Base-by-base conservation (phyloP, 2,888 invertebrate species). In the Spodoptera exigua region DNA sequence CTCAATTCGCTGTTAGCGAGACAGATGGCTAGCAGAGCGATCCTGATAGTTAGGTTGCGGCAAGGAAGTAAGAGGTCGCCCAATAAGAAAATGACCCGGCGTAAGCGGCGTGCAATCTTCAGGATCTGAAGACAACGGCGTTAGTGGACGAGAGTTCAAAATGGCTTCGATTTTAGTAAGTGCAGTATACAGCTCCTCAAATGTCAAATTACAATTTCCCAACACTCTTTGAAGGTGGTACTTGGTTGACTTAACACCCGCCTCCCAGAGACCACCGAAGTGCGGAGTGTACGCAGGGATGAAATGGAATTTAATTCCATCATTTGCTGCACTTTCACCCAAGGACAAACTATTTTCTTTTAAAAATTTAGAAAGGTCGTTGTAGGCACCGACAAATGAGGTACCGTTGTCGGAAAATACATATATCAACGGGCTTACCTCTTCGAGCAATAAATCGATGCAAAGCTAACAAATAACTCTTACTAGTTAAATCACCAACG, bases 71-170 rank as follows among this genome's bases (percentile, higher is more conserved):
- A 57, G 5, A 3, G 74, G 56, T 3, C 74, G 57, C 2, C 74
- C 70, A 36, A 78, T 56, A 0, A 74, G 14, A 45, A 74, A 74
- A 54, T 74, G 72, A 0, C 70, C 70, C 0, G 73, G 73, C 0
- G 72, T 73, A 0, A 76, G 45, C 0, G 67, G 61, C 0, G 49
- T 51, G 3, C 45, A 51, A 34, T 75, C 68, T 10, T 14, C 49
- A 11, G 61, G 64, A 17, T 65, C 57, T 16, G 65, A 52, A 1
- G 76, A 70, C 2, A 71, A 7, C 0, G 71, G 66, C 0, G 65
- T 64, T 9, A 72, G 54, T 9, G 71, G 76, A 9, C 70, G 64
- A 3, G 65, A 74, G 14, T 70, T 75, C 9, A 73, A 17, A 11
- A 73, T 60, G 1, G 71, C 76, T 21, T 76, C 71, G 1, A 73